phyloP scores from a whole-genome alignment of 2,888 invertebrate genomes.

The Caradrina kadenii region DNA sequence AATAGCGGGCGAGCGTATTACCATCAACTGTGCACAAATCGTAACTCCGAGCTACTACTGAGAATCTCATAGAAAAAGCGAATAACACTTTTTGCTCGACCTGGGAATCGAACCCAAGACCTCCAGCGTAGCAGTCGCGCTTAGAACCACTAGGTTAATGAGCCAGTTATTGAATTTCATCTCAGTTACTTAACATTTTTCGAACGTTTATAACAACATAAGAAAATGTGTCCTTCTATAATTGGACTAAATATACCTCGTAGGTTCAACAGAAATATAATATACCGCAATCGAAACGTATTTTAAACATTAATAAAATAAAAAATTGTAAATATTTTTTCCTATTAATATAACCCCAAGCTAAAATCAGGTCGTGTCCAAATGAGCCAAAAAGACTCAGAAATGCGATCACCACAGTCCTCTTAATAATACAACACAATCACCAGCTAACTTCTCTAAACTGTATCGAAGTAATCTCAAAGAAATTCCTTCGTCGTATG shows the following conservation, averaged over 20 bases:
- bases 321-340: too few relatives aligned
- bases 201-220: neutral
- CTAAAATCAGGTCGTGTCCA: neutral
- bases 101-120: too few relatives aligned
- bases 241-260: neutral
- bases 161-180: too few relatives aligned
- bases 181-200: neutral
- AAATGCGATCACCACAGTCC: neutral
- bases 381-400: neutral
- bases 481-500: constrained; percentile 60
- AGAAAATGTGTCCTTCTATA: neutral
- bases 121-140: too few relatives aligned
- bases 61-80: too few relatives aligned
- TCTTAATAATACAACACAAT: constrained; percentile 30
- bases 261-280: neutral
- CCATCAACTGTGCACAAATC: too few relatives aligned
- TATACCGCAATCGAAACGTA: too few relatives aligned
- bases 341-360: too few relatives aligned
- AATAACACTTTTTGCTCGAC: too few relatives aligned
- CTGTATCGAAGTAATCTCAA: constrained; percentile 59
- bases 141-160: too few relatives aligned
- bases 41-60: too few relatives aligned
- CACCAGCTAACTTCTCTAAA: constrained; percentile 25
- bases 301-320: neutral
- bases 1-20: too few relatives aligned